phyloP scores from a whole-genome alignment of 2,797 vertebrate species.

The Pangasius sanitwongsei region DNA sequence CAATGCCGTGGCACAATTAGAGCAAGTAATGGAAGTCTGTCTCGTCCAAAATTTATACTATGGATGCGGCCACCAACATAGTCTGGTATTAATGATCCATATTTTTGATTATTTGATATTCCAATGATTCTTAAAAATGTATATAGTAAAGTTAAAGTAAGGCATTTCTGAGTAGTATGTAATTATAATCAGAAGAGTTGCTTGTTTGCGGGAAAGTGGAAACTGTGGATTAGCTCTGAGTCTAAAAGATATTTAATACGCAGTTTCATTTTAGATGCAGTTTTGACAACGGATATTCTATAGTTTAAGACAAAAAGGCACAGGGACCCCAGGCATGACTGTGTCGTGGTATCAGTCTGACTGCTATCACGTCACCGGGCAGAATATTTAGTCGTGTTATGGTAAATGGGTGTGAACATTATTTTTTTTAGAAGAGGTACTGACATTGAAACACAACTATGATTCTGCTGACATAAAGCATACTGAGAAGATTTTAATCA shows the following conservation, averaged over 20 bases:
- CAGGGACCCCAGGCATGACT: too few relatives aligned
- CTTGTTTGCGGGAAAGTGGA: too few relatives aligned
- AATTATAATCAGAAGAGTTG: background rate
- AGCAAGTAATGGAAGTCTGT: background rate
- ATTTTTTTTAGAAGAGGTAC: too few relatives aligned
- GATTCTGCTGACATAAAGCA: background rate
- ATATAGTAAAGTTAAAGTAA: too few relatives aligned
- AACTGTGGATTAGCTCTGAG: background rate
- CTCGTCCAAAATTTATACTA: background rate
- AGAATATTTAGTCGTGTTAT: too few relatives aligned
- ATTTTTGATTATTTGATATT: background rate
- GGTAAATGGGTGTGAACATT: too few relatives aligned
- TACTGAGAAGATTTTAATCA: background rate
- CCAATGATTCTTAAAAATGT: background rate
- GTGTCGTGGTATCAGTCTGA: too few relatives aligned
- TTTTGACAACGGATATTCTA: background rate
- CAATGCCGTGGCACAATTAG: background rate
- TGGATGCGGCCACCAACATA: background rate
- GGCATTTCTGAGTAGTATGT: background rate
- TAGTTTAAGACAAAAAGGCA: too few relatives aligned
- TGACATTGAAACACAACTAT: too few relatives aligned
- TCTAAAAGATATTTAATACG: background rate
- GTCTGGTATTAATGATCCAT: background rate
- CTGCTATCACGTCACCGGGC: too few relatives aligned
- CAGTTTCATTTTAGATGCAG: background rate